Conservation (phyloP, 2,113 vertebrate species). For the Tetrao urogallus region DNA sequence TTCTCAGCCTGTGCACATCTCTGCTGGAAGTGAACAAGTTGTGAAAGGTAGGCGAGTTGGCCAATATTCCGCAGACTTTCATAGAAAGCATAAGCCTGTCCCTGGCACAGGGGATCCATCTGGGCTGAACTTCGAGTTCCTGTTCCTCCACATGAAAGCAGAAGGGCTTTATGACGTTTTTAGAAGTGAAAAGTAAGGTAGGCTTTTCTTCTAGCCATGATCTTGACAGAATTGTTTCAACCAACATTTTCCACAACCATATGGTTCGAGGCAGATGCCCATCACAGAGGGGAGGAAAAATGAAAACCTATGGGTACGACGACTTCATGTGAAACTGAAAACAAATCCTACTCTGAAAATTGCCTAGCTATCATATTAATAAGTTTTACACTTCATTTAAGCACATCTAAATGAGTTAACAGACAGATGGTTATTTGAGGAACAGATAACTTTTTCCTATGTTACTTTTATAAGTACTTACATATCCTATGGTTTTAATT, state of each 20-base stretch:
- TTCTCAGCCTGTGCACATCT: background rate
- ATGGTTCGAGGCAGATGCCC: constrained; percentile 30
- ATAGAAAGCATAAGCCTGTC: constrained; percentile 62
- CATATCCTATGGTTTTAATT: background rate
- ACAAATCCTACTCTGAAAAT: background rate
- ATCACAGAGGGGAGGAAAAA: constrained; percentile 18
- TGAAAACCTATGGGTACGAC: background rate
- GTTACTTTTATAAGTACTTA: background rate
- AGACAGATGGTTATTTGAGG: background rate
- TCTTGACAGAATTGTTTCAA: background rate
- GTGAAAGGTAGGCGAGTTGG: constrained; percentile 6
- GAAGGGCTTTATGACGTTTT: constrained; percentile 2
- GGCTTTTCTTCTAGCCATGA: constrained; percentile 13
- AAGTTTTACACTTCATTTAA: constrained; percentile 44
- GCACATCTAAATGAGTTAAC: background rate
- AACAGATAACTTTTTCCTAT: background rate
- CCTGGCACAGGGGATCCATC: background rate
- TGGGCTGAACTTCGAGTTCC: background rate
- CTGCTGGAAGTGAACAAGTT: constrained; percentile 15
- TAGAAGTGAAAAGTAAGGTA: constrained; percentile 11
- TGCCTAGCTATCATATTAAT: background rate
- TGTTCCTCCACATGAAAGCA: background rate
- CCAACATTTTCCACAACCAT: constrained; percentile 29
- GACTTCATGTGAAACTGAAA: background rate
- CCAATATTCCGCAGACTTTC: constrained; percentile 51